phyloP scores from a whole-genome alignment of 35 echinoderm and acorn worm species.

The Patiria miniata region DNA sequence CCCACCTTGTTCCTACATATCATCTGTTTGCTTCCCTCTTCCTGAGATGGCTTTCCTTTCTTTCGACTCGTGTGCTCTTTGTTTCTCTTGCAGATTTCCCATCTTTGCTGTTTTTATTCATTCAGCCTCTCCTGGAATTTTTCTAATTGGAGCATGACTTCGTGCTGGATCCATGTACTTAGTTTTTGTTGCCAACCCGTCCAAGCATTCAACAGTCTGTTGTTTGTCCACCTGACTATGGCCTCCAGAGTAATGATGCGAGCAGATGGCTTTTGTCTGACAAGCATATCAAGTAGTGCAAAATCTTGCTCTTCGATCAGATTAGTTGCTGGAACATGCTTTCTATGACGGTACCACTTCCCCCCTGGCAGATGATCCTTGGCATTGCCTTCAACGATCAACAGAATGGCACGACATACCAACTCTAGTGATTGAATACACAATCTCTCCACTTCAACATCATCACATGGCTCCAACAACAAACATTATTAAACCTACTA shows the following conservation, averaged over 20 bases:
- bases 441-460: too few relatives aligned
- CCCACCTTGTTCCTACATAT: too few relatives aligned
- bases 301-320: conserved; percentile 60
- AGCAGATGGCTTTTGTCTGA: conserved; percentile 69
- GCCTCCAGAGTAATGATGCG: conserved; percentile 50
- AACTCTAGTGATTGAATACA: conserved; percentile 67
- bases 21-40: too few relatives aligned
- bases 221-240: conserved; percentile 68
- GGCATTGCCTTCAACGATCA: conserved; percentile 49
- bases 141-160: background rate
- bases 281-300: conserved; percentile 55
- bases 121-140: background rate
- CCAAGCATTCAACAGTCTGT: conserved; percentile 20
- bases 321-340: conserved; percentile 65
- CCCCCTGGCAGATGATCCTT: conserved; percentile 79
- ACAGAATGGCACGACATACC: conserved; percentile 51
- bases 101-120: conserved; percentile 15
- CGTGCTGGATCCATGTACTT: conserved; percentile 27
- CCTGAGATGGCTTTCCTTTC: background rate
- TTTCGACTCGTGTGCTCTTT: background rate
- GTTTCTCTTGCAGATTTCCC: conserved; percentile 20
- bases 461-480: too few relatives aligned
- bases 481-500: too few relatives aligned
- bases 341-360: conserved; percentile 27
- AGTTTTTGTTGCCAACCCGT: conserved; percentile 8